Conservation (phyloP, 2,888 invertebrate species). For the Polymixis flavicincta region DNA sequence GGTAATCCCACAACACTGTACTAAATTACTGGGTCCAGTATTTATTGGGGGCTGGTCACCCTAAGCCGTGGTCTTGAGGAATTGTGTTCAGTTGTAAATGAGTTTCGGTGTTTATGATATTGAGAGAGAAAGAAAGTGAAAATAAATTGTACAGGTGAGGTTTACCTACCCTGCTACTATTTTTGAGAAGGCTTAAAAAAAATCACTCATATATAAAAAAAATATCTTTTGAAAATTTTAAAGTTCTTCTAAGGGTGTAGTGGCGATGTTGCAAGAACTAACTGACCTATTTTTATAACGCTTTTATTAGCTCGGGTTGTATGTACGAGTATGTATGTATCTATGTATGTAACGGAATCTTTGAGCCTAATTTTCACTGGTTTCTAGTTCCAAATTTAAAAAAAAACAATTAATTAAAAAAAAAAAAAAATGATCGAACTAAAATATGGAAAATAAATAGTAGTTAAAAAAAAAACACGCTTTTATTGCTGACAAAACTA, state of each 20-base stretch:
- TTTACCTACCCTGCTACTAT: background rate
- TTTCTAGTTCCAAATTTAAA: no score
- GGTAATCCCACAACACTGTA: conserved; percentile 77
- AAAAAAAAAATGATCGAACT: no score
- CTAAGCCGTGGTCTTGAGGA: conserved; percentile 66
- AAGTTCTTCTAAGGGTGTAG: background rate
- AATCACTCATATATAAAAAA: no score
- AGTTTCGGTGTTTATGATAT: conserved; percentile 42
- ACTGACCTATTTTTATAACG: background rate
- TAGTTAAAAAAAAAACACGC: no score
- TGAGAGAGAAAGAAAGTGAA: conserved; percentile 7
- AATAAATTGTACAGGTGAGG: background rate
- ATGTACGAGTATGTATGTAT: no score
- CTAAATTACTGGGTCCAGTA: conserved; percentile 68
- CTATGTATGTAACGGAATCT: no score
- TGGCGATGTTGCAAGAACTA: background rate
- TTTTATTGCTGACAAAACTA: no score
- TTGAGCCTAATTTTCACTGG: no score
- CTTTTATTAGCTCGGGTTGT: no score
- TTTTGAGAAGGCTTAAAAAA: background rate
- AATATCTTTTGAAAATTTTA: background rate
- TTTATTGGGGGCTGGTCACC: conserved; percentile 76
- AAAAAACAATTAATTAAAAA: no score
- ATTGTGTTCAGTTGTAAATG: conserved; percentile 51
- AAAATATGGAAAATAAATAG: no score